Base-by-base conservation (phyloP, 2,888 invertebrate species). In the Sussaba pulchella region DNA sequence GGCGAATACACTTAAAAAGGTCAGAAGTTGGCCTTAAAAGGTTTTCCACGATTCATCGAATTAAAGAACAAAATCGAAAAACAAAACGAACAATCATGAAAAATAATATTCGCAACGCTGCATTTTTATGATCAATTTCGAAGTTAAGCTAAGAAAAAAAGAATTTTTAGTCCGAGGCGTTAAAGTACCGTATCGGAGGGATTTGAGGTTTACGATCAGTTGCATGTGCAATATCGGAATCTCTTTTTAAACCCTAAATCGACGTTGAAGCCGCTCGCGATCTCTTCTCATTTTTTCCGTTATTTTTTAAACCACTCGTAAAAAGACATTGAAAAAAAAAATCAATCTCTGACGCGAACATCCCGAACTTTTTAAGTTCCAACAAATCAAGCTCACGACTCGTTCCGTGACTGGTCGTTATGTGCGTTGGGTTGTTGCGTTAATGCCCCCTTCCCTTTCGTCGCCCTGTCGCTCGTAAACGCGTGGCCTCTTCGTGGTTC, bases 341-440 rank as follows among this genome's bases (percentile, higher is more conserved):
- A 26, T 43, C 39, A 21, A 17, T 43, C 10, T 26, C 8, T 10
- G 41, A 57, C 47, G 57, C 70, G 64, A 70, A 43, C 59, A 19
- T 39, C 47, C 31, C 50, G 61, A 79, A 36, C 45, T 59, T 70
- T 67, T 78, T 63, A 45, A 75, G 61, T 61, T 71, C 75, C 66
- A 71, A 80, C 75, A 76, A 71, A 75, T 80, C 75, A 76, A 71
- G 31, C 50, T 74, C 74, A 70, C 70, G 64, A 43, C 64, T 70
- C 54, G 45, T 57, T 41, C 36, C 69, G 43, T 24, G 66, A 19
- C 50, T 66, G 67, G 39, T 79, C 64, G 79, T 75, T 73, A 74
- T 54, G 64, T 59, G 50, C 54, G 75, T 59, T 50, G 66, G 50
- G 59, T 59, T 52, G 74, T 64, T 47, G 5, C 52, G 66, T 76